phyloP scores from a whole-genome alignment of 2,888 invertebrate genomes.

The Platycheirus albimanus region DNA sequence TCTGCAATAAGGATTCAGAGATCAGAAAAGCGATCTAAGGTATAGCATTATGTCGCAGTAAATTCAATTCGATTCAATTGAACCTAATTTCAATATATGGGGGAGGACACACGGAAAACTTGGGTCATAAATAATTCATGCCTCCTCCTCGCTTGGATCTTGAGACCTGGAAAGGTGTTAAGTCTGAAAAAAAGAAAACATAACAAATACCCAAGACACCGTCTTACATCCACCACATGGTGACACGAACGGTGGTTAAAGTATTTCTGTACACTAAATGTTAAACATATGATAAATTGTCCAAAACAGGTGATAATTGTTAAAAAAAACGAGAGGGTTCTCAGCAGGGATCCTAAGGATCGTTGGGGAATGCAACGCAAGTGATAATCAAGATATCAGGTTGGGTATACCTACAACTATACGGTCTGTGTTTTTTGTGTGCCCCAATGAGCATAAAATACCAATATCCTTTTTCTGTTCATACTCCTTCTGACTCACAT shows the following conservation, averaged over 20 bases:
- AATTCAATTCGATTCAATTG: constrained; percentile 49
- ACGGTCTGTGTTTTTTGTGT: constrained; percentile 11
- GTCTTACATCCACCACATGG: constrained; percentile 46
- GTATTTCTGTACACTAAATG: constrained; percentile 63
- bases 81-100: constrained; percentile 52
- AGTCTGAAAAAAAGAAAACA: constrained; percentile 42
- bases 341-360: constrained; percentile 24
- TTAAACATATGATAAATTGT: constrained; percentile 74
- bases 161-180: constrained; percentile 60
- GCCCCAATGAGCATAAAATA: constrained; percentile 36
- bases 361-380: constrained; percentile 46
- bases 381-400: constrained; percentile 67
- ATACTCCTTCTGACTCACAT: constrained; percentile 26
- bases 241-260: constrained; percentile 28
- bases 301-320: constrained; percentile 74
- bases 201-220: constrained; percentile 7
- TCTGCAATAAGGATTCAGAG: constrained; percentile 59
- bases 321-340: constrained; percentile 47
- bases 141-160: too few species aligned
- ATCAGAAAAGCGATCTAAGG: not conserved
- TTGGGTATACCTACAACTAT: too few species aligned
- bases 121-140: constrained; percentile 71
- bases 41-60: constrained; percentile 10
- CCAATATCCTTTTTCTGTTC: constrained; percentile 51
- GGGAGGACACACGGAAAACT: constrained; percentile 52